phyloP scores from a whole-genome alignment of 2,797 vertebrate species.

The Galaxias olidus region DNA sequence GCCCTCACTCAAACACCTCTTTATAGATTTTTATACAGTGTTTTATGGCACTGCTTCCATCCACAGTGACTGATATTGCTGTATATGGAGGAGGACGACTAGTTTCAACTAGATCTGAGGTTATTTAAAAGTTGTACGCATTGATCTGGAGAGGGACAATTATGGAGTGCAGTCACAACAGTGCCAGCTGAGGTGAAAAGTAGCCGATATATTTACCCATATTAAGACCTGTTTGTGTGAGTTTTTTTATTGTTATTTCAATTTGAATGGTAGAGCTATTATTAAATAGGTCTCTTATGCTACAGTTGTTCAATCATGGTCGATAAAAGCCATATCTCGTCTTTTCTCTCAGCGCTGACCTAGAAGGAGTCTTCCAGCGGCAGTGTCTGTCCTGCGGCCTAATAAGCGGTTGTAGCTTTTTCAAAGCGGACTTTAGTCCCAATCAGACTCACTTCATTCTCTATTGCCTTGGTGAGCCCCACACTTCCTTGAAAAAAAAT shows the following conservation, averaged over 20 bases:
- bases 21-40: conserved; percentile 25
- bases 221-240: conserved; percentile 8
- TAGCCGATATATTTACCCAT: conserved; percentile 34
- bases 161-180: conserved; percentile 21
- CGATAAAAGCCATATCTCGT: conserved; percentile 9
- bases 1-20: conserved; percentile 37
- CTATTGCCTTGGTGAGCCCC: conserved; percentile 75
- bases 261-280: conserved; percentile 16
- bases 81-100: conserved; percentile 27
- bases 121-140: conserved; percentile 36
- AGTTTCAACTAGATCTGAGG: conserved; percentile 45
- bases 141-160: conserved; percentile 22
- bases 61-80: conserved; percentile 25
- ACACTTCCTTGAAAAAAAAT: not conserved
- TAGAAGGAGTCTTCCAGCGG: conserved; percentile 76
- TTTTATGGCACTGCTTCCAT: conserved; percentile 40
- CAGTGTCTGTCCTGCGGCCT: conserved; percentile 79
- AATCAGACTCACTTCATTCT: conserved; percentile 77
- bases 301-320: not conserved
- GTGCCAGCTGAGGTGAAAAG: conserved; percentile 34
- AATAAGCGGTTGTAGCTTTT: conserved; percentile 76
- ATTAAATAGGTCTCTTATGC: conserved; percentile 10
- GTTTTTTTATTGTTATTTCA: no score
- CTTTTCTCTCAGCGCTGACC: conserved; percentile 69
- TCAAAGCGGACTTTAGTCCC: conserved; percentile 78